Conservation (phyloP, 2,888 invertebrate genomes). For the Drosophila monieri region DNA sequence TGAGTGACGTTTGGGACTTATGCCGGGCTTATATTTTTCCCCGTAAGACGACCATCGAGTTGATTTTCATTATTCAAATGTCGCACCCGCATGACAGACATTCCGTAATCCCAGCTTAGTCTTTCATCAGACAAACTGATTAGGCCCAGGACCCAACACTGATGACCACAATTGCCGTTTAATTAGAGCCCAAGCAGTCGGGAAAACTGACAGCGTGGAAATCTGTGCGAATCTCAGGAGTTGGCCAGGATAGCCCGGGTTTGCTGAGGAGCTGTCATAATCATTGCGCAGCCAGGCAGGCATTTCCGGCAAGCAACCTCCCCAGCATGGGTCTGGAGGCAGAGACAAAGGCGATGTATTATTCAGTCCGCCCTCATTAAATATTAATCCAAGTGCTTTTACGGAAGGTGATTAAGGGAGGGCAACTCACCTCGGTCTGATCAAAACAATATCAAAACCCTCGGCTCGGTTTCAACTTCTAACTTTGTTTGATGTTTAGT, state of each 20-base stretch:
- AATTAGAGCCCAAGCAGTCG: conserved; percentile 49
- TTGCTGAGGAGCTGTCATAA: conserved; percentile 37
- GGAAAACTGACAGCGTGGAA: conserved; percentile 33
- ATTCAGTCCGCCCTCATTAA: conserved; percentile 51
- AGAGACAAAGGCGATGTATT: conserved; percentile 23
- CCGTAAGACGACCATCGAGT: conserved; percentile 38
- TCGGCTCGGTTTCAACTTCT: background rate
- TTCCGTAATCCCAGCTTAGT: conserved; percentile 52
- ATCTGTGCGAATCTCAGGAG: conserved; percentile 19
- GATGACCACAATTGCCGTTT: conserved; percentile 52
- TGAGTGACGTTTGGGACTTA: conserved; percentile 46
- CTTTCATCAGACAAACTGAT: conserved; percentile 50
- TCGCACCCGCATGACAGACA: conserved; percentile 41
- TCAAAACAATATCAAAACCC: conserved; percentile 6
- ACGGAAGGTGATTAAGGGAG: background rate
- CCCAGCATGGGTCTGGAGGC: no score
- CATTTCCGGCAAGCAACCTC: no score
- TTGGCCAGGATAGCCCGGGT: background rate
- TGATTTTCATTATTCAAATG: conserved; percentile 64
- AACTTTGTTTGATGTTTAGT: conserved; percentile 32
- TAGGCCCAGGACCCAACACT: conserved; percentile 40
- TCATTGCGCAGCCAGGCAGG: conserved; percentile 11
- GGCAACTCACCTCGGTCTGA: conserved; percentile 8
- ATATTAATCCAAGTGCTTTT: conserved; percentile 40
- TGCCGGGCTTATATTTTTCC: conserved; percentile 55